Evolutionary conservation across 2,113 vertebrate genomes (phyloP).

Genomic region (Alces alces): DNA sequence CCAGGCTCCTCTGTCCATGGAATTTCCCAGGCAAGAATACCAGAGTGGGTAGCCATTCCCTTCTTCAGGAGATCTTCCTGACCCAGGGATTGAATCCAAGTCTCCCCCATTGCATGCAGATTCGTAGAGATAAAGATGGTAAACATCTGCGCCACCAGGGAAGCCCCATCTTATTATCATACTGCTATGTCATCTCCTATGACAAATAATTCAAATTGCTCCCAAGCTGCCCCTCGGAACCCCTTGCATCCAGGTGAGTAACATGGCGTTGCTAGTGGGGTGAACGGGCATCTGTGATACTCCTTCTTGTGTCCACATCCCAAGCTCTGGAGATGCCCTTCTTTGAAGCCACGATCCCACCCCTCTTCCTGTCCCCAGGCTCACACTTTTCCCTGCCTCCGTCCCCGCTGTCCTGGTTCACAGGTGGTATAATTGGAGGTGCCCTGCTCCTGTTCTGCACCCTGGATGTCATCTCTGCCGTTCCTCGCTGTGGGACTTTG

Average conservation of each 20-base stretch:
- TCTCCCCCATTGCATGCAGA: neutral
- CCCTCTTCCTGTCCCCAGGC: neutral
- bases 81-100: neutral
- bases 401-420: rapidly evolving
- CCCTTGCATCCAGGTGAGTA: neutral
- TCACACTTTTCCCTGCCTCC: neutral
- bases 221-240: neutral
- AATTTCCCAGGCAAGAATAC: neutral
- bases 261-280: neutral
- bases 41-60: neutral
- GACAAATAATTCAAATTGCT: neutral
- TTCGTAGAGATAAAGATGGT: neutral
- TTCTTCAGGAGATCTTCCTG: neutral
- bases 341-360: neutral
- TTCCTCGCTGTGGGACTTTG: neutral
- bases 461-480: neutral
- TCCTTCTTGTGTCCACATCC: neutral
- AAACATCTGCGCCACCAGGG: neutral
- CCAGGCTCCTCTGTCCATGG: neutral
- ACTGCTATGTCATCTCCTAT: rapidly evolving
- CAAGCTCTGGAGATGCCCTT: neutral
- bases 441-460: too few species aligned
- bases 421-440: rapidly evolving
- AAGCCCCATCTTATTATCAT: neutral
- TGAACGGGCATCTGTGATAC: neutral